These are phyloP conservation scores for Silurus asotus DNA, from an alignment of 2,113 vertebrate species.

Conservation along the genomic window DNA sequence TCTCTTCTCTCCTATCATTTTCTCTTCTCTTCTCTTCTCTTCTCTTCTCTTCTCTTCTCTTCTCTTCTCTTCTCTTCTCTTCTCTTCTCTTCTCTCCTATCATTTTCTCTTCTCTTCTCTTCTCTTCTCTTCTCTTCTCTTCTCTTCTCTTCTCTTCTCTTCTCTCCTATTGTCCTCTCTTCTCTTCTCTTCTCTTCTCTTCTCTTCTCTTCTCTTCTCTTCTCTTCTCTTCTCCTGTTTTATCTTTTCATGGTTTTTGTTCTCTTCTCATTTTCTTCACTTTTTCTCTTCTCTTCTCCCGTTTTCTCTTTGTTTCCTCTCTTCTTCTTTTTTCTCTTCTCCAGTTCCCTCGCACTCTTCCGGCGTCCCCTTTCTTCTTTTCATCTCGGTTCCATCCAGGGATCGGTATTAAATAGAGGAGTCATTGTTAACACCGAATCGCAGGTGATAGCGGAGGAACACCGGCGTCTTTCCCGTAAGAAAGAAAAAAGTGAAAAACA, in stretches of 20 bases:
- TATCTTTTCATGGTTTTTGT: neutral
- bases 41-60: slow-evolving; percentile 61
- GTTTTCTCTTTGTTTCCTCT: neutral
- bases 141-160: slow-evolving; percentile 43
- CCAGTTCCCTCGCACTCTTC: slow-evolving; percentile 55
- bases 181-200: neutral
- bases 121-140: slow-evolving; percentile 48
- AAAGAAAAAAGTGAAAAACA: neutral
- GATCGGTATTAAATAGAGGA: slow-evolving; percentile 28
- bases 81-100: slow-evolving; percentile 8
- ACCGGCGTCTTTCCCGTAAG: slow-evolving; percentile 16
- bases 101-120: neutral
- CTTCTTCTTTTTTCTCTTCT: neutral
- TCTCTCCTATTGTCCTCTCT: slow-evolving; percentile 60
- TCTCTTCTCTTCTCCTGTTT: neutral
- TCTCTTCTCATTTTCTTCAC: neutral
- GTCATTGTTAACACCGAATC: slow-evolving; percentile 11
- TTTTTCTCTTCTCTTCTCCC: too few species aligned
- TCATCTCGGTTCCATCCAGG: neutral
- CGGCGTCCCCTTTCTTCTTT: neutral
- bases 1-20: too few species aligned
- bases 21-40: slow-evolving; percentile 47
- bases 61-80: slow-evolving; percentile 61
- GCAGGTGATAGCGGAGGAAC: slow-evolving; percentile 30
- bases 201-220: neutral